phyloP scores from a whole-genome alignment of 2,888 invertebrate species.

The Sialis fuliginosa region DNA sequence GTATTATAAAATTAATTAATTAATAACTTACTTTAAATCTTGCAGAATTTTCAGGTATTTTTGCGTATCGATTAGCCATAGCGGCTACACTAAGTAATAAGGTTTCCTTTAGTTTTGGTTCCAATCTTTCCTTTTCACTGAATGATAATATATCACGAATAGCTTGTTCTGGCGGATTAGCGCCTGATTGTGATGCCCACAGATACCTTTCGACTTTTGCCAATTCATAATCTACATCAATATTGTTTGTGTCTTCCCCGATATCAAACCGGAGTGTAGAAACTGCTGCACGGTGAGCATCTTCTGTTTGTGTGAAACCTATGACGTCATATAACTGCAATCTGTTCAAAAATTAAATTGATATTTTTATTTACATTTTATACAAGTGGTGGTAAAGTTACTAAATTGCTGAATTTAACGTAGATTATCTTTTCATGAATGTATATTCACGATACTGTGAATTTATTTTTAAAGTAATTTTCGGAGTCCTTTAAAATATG shows the following conservation, averaged over 20 bases:
- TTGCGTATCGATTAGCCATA: conserved; percentile 31
- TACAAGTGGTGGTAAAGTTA: too few relatives aligned
- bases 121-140: conserved; percentile 29
- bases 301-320: conserved; percentile 49
- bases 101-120: conserved; percentile 45
- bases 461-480: too few relatives aligned
- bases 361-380: too few relatives aligned
- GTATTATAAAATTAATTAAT: neutral
- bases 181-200: conserved; percentile 50
- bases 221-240: conserved; percentile 18
- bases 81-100: conserved; percentile 45
- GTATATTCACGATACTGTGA: too few relatives aligned
- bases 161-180: conserved; percentile 40
- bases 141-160: conserved; percentile 28
- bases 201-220: conserved; percentile 49
- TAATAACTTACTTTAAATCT: conserved; percentile 14
- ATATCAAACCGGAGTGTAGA: conserved; percentile 35
- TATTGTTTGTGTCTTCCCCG: conserved; percentile 17
- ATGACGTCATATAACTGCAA: conserved; percentile 49
- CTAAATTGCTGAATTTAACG: too few relatives aligned
- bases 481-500: too few relatives aligned
- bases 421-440: too few relatives aligned
- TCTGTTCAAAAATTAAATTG: conserved; percentile 19
- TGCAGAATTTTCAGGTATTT: conserved; percentile 14
- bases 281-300: conserved; percentile 49